These are phyloP conservation scores for Margarornis squamiger DNA, from an alignment of 2,797 vertebrate genomes.

Conservation along the genomic window DNA sequence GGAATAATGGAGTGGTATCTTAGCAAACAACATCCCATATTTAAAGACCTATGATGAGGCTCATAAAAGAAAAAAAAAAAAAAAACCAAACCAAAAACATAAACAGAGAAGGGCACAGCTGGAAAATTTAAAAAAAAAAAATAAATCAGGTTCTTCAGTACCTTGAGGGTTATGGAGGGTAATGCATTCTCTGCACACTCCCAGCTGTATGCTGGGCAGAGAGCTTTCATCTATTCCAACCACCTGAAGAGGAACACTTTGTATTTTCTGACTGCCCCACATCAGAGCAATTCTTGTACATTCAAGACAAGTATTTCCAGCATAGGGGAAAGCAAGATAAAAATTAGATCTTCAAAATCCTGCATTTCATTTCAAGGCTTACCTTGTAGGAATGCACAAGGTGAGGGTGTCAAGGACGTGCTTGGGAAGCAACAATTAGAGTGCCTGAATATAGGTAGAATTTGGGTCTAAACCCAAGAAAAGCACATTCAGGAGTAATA, in stretches of 20 bases:
- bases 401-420: fast-evolving
- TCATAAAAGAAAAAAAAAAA: slow-evolving; percentile 38
- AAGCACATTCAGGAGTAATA: not conserved
- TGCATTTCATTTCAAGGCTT: not conserved
- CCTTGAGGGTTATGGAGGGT: not conserved
- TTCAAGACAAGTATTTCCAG: not conserved
- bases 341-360: not conserved
- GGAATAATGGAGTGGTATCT: slow-evolving; percentile 64
- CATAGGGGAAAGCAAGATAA: not conserved
- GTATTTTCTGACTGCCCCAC: not conserved
- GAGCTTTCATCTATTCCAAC: not conserved
- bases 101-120: slow-evolving; percentile 30
- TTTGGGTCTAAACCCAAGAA: not conserved
- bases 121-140: not conserved
- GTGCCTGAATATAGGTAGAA: not conserved
- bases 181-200: not conserved
- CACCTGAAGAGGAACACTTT: not conserved
- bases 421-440: not conserved
- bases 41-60: slow-evolving; percentile 55
- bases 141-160: not conserved
- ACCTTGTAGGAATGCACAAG: not conserved
- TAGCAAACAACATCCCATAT: slow-evolving; percentile 52
- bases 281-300: not conserved
- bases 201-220: not conserved
- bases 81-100: not conserved